Evolutionary conservation across 2,797 vertebrate genomes (phyloP), one percentile per base, ranked within the genome.

Genomic region (Heterohyrax brucei): DNA sequence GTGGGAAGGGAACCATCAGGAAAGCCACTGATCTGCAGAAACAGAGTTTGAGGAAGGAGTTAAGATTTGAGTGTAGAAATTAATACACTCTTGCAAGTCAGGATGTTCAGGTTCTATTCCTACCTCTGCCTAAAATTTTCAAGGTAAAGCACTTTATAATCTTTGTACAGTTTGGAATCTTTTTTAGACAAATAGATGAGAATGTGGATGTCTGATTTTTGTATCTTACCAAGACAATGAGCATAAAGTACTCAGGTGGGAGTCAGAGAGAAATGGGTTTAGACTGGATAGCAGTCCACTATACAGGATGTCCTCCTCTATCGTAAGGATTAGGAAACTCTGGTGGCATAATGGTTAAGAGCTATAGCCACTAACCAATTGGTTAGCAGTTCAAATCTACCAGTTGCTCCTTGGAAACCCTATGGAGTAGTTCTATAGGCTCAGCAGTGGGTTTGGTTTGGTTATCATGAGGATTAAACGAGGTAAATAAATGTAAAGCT

Each of bases 171-270:
- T 91, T 88, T 79, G 46, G 7, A 70, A 21, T 10, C 66, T 88
- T 86, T 86, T 81, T 75, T 62, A 94, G 53, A 92, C 89, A 96
- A 92, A 46, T n/a, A 75, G 19, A 28, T 86, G 48, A 87, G 61
- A 88, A 76, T 82, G 1, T 50, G n/a, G 70, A 87, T 90, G 82
- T 70, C n/a, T 82, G n/a, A 85, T 61, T 94, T 53, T 83, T n/a
- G 56, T 64, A 26, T 9, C 50, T 76, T 5, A 19, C 13, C 26
- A 85, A 39, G 33, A 59, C 10, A n/a, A 26, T 78, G 21, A 7
- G 73, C 26, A 81, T 26, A 86, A 83, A 68, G 59, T 77, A 56
- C 16, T 75, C 68, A 61, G 68, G 18, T n/a, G 19, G 70, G 50
- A 70, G 76, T 56, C 24, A 24, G 9, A 78, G 13, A 87, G 26